Conservation (phyloP, 2,797 vertebrate genomes). For the Pitangus sulphuratus region DNA sequence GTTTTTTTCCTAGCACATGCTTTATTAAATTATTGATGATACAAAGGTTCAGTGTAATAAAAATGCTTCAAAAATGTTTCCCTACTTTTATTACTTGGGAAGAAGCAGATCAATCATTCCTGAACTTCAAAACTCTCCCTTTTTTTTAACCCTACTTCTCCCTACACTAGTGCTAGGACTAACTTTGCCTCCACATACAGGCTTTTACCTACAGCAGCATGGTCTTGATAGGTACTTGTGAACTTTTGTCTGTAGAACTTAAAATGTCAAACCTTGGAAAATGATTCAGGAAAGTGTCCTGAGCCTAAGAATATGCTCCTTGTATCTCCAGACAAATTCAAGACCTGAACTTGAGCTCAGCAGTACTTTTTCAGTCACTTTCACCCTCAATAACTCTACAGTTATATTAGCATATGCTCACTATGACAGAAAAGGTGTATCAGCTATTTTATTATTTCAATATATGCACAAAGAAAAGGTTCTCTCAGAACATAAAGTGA, state of each 20-base stretch:
- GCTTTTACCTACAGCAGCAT: not conserved
- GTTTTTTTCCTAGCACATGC: not conserved
- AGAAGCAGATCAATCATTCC: not conserved
- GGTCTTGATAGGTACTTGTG: not conserved
- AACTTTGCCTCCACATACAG: not conserved
- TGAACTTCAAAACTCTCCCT: not conserved
- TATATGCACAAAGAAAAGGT: not conserved
- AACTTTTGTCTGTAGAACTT: not conserved
- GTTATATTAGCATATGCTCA: not conserved
- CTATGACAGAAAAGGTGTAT: not conserved
- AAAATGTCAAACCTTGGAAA: not conserved
- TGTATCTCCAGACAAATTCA: not conserved
- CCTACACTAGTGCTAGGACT: not conserved
- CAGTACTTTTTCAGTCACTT: not conserved
- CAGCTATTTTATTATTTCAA: not conserved
- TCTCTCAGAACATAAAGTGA: not conserved
- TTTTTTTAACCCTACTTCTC: not conserved
- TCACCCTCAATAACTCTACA: not conserved
- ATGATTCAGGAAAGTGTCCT: not conserved
- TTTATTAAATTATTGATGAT: conserved; percentile 26
- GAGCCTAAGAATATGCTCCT: not conserved
- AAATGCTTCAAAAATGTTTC: conserved; percentile 9
- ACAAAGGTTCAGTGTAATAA: not conserved
- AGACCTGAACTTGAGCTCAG: not conserved
- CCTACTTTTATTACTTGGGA: not conserved